Evolutionary conservation across 2,888 invertebrate genomes (phyloP).

Genomic region (Drosophila rellima): DNA sequence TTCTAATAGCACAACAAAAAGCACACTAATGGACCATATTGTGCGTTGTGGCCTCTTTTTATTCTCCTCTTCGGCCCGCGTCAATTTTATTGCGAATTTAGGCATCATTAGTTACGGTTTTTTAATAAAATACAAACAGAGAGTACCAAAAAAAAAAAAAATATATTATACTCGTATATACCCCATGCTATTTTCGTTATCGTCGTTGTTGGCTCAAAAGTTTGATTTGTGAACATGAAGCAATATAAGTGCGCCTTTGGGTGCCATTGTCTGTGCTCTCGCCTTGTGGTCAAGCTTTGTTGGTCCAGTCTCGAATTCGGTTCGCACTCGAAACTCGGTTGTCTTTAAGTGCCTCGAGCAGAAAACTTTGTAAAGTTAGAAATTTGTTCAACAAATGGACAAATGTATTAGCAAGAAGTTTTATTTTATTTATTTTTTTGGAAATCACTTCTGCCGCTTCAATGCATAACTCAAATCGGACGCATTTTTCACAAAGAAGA

Average conservation of each 20-base stretch:
- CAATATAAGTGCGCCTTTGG: slow-evolving; percentile 77
- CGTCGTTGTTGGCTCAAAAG: slow-evolving; percentile 49
- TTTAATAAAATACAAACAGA: slow-evolving; percentile 78
- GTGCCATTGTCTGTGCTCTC: slow-evolving; percentile 69
- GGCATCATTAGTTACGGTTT: slow-evolving; percentile 82
- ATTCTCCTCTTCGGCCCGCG: slow-evolving; percentile 27
- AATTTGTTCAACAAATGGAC: slow-evolving; percentile 63
- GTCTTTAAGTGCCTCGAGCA: slow-evolving; percentile 57
- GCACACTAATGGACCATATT: slow-evolving; percentile 81
- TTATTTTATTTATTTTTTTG: slow-evolving; percentile 17
- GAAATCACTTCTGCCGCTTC: slow-evolving; percentile 60
- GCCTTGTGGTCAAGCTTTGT: slow-evolving; percentile 75
- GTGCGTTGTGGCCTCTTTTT: slow-evolving; percentile 62
- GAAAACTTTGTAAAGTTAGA: slow-evolving; percentile 68
- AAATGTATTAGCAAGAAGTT: slow-evolving; percentile 73
- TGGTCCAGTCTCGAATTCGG: slow-evolving; percentile 26
- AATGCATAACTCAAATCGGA: slow-evolving; percentile 43
- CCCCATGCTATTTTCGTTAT: neutral
- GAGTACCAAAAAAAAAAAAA: slow-evolving; percentile 52
- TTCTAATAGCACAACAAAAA: slow-evolving; percentile 73
- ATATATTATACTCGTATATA: slow-evolving; percentile 36
- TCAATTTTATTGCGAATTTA: slow-evolving; percentile 81
- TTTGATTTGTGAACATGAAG: slow-evolving; percentile 76
- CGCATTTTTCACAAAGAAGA: slow-evolving; percentile 15
- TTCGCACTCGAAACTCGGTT: slow-evolving; percentile 12